These are phyloP conservation scores for Nematostella vectensis DNA, from an alignment of 92 coral and sea anemone genomes.

Conservation along the genomic window DNA sequence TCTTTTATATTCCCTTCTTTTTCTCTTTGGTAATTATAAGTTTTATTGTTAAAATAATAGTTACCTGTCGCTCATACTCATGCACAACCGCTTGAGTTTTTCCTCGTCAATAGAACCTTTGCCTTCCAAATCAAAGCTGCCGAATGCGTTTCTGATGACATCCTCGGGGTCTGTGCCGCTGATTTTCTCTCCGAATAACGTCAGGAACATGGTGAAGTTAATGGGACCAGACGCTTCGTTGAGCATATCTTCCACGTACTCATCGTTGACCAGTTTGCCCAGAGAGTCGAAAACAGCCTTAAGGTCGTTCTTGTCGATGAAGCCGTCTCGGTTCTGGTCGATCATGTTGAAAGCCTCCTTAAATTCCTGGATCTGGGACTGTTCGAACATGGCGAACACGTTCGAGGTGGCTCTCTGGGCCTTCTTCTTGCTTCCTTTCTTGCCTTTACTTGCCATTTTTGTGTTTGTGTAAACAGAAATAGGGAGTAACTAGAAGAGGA, in stretches of 20 bases:
- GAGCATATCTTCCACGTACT: constrained; percentile 72
- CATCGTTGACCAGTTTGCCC: constrained; percentile 65
- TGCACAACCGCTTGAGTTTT: constrained; percentile 48
- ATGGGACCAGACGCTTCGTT: constrained; percentile 86
- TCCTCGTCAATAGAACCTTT: constrained; percentile 71
- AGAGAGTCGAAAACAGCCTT: constrained; percentile 87
- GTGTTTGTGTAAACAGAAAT: background rate
- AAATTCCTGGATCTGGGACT: constrained; percentile 95
- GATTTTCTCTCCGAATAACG: constrained; percentile 88
- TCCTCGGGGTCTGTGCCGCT: constrained; percentile 98
- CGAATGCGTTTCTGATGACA: constrained; percentile 86
- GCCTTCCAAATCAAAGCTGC: constrained; percentile 66
- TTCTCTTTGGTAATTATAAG: too few species aligned
- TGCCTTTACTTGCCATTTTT: constrained; percentile 56
- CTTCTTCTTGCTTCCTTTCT: constrained; percentile 82
- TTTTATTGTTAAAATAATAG: background rate
- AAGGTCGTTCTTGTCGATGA: constrained; percentile 81
- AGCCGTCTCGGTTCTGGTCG: constrained; percentile 96
- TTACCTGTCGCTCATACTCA: constrained; percentile 93
- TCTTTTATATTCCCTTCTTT: too few species aligned
- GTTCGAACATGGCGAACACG: constrained; percentile 97
- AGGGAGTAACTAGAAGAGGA: background rate
- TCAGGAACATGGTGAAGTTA: constrained; percentile 94
- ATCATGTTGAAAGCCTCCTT: constrained; percentile 98
- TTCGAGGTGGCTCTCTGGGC: constrained; percentile 94